These are phyloP conservation scores for Suillia variegata DNA, from an alignment of 2,888 invertebrate genomes.

Conservation along the genomic window DNA sequence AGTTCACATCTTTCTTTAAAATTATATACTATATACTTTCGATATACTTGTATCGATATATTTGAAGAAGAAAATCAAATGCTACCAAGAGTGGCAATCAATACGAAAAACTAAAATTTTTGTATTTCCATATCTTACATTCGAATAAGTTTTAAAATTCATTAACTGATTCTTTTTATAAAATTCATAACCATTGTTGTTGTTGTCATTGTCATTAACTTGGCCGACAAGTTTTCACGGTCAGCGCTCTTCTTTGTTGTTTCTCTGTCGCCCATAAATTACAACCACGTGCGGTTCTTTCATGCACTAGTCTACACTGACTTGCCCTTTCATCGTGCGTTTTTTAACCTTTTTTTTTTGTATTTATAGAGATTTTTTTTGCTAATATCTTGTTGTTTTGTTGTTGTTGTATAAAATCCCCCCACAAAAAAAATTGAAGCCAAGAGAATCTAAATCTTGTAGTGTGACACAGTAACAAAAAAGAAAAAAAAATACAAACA, in stretches of 20 bases:
- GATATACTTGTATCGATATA: no score
- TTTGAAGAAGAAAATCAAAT: no score
- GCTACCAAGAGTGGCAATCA: no score
- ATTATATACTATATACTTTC: no score
- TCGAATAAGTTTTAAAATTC: no score
- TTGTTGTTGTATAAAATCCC: neutral
- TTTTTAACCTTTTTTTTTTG: neutral
- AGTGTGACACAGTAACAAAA: neutral
- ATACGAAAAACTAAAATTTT: no score
- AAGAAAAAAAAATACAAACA: slow-evolving; percentile 1
- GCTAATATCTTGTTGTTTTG: neutral
- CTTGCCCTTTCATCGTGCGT: neutral
- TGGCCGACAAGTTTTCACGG: neutral
- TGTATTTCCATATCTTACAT: no score
- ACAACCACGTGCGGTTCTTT: no score
- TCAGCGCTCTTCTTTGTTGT: neutral
- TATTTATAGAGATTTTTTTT: neutral
- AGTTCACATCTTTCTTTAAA: no score
- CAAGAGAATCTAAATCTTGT: no score
- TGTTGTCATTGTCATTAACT: neutral
- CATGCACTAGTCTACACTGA: neutral
- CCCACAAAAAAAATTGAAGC: neutral
- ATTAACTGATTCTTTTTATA: no score
- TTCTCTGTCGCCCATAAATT: no score
- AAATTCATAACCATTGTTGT: neutral